A percentile compares a stretch with the other conserved stretches of the same genome.
phyloP scores from a whole-genome alignment of 1,140 invertebrate species.

The Nephotettix cincticeps region DNA sequence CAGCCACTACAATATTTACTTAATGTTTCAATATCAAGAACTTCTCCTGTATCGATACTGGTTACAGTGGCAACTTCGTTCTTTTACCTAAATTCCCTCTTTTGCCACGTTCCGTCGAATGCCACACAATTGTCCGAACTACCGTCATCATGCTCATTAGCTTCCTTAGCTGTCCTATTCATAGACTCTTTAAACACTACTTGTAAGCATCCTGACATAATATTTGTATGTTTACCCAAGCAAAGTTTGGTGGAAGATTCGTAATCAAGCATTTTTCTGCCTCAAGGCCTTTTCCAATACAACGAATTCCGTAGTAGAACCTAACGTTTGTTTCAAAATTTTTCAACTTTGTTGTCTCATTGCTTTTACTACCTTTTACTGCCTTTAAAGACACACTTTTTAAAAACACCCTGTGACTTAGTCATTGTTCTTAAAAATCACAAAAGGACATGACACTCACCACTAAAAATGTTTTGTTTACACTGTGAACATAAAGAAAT shows the following conservation, averaged over 20 bases:
- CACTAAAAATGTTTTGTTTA: too few relatives aligned
- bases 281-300: not conserved
- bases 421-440: too few relatives aligned
- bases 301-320: too few relatives aligned
- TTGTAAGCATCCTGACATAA: constrained; percentile 14
- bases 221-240: constrained; percentile 1
- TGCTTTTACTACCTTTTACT: not conserved
- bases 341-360: not conserved
- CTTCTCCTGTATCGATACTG: constrained; percentile 14
- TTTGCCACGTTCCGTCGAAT: constrained; percentile 24
- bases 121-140: constrained; percentile 4
- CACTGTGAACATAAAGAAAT: too few relatives aligned
- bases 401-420: too few relatives aligned
- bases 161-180: constrained; percentile 16
- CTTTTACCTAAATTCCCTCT: not conserved
- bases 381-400: too few relatives aligned
- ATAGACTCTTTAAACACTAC: constrained; percentile 7
- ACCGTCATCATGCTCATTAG: not conserved
- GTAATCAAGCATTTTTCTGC: not conserved
- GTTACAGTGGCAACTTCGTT: constrained; percentile 19
- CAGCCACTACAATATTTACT: constrained; percentile 12
- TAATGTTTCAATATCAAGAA: constrained; percentile 9
- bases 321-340: not conserved
- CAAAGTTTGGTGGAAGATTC: constrained; percentile 2
- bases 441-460: too few relatives aligned